These are phyloP conservation scores for Phengaris alcon DNA, from an alignment of 2,888 invertebrate species.

Conservation along the genomic window DNA sequence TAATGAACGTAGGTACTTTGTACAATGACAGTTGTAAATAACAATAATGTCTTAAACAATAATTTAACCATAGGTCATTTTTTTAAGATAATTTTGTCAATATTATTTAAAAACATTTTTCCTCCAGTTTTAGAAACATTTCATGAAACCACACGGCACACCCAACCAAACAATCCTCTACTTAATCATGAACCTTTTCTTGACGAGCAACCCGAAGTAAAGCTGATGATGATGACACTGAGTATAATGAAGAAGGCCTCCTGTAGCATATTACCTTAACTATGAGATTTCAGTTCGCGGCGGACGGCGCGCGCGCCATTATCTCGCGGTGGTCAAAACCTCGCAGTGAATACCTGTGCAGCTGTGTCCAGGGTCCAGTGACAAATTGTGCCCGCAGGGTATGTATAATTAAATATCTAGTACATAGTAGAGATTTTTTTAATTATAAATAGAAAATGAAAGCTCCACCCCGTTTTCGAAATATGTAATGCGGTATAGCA, in stretches of 20 bases:
- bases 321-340: background rate
- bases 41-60: background rate
- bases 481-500: too few species aligned
- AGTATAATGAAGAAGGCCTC: background rate
- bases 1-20: background rate
- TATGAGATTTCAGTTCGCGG: conserved; percentile 7
- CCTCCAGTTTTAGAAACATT: too few species aligned
- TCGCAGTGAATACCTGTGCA: background rate
- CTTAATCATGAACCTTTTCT: too few species aligned
- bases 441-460: too few species aligned
- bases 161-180: too few species aligned
- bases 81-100: too few species aligned
- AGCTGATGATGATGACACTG: background rate
- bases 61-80: too few species aligned
- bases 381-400: background rate
- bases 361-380: background rate
- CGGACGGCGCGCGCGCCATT: conserved; percentile 7
- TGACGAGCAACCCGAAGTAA: too few species aligned
- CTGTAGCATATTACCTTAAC: conserved; percentile 8
- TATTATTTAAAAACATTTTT: too few species aligned
- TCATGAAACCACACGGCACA: too few species aligned
- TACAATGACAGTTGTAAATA: background rate
- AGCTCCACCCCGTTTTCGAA: too few species aligned
- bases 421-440: background rate
- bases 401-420: background rate